These are phyloP conservation scores for Aurelia aurita complex sp. Pacific DNA, from an alignment of 30 jellyfish, hydroid and myxozoan species.

Conservation along the genomic window DNA sequence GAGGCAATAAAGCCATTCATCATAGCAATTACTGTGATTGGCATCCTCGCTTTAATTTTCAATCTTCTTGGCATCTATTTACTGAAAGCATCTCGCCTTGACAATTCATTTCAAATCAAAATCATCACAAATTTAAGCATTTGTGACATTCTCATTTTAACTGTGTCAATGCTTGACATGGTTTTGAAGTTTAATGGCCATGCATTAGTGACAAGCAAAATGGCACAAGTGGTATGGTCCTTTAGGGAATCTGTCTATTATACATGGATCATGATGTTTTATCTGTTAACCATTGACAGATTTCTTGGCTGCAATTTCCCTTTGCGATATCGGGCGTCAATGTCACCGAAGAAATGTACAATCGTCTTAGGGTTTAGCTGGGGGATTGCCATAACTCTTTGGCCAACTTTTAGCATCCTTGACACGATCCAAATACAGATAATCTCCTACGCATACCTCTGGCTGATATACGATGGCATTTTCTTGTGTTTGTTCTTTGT, in stretches of 20 bases:
- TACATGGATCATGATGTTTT: background rate
- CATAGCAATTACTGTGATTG: background rate
- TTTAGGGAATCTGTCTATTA: background rate
- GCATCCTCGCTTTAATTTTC: background rate
- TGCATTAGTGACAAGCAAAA: background rate
- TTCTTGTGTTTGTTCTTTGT: constrained; percentile 1
- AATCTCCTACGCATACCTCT: background rate
- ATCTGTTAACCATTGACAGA: constrained; percentile 8
- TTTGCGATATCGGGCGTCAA: background rate
- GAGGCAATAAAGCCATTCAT: no score
- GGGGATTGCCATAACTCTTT: background rate
- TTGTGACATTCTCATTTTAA: background rate
- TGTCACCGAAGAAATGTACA: background rate
- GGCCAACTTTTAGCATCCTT: background rate
- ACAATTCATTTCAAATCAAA: background rate
- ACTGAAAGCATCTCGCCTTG: background rate
- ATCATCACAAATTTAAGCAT: background rate
- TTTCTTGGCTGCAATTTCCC: constrained; percentile 33
- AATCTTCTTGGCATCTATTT: constrained; percentile 5
- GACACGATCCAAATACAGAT: background rate
- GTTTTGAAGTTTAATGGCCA: background rate
- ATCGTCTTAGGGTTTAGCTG: background rate
- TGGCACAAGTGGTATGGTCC: background rate
- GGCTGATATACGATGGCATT: background rate
- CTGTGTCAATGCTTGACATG: background rate